These are phyloP conservation scores for Eublepharis macularius DNA, from an alignment of 2,113 vertebrate species.

Conservation along the genomic window DNA sequence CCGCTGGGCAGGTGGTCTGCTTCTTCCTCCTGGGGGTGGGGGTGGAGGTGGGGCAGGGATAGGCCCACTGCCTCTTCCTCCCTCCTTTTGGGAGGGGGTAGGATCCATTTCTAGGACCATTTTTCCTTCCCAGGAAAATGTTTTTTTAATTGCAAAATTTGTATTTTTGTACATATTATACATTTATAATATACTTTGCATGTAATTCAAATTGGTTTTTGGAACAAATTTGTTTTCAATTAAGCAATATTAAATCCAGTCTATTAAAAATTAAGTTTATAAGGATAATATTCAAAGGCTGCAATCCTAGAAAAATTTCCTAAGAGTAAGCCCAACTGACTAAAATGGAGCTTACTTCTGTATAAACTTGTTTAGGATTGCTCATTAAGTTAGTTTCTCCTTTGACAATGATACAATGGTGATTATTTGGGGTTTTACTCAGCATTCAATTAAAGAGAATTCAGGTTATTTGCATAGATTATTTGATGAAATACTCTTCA, in stretches of 20 bases:
- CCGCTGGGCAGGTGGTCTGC: no score
- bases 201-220: background rate
- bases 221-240: background rate
- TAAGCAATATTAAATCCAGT: slow-evolving; percentile 35
- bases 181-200: background rate
- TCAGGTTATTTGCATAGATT: slow-evolving; percentile 22
- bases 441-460: slow-evolving; percentile 38
- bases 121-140: no score
- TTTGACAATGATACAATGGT: slow-evolving; percentile 39
- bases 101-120: no score
- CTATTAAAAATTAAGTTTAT: slow-evolving; percentile 54
- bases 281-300: slow-evolving; percentile 17
- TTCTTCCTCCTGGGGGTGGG: no score
- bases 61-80: no score
- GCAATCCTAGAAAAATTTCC: no score
- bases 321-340: no score
- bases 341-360: no score
- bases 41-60: no score
- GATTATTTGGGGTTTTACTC: slow-evolving; percentile 41
- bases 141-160: background rate
- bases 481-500: background rate
- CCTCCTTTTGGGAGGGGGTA: no score
- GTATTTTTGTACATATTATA: background rate
- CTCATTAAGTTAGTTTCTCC: slow-evolving; percentile 19
- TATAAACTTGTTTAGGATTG: no score